Evolutionary conservation across 2,888 invertebrate genomes (phyloP).

Genomic region (Phengaris arion): DNA sequence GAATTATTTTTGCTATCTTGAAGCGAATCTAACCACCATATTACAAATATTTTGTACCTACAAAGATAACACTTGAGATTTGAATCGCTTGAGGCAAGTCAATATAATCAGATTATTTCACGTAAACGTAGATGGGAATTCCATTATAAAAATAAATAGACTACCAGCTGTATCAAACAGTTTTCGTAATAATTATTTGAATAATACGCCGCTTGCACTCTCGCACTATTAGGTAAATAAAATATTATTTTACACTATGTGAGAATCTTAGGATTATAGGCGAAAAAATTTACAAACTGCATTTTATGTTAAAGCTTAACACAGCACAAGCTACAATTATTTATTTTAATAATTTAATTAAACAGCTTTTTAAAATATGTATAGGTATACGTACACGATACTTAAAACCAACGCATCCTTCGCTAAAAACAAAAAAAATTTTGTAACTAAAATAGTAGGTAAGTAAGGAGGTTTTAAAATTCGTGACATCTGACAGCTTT

Average conservation of each 20-base stretch:
- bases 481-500: no score
- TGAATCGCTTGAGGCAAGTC: not conserved
- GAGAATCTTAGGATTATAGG: not conserved
- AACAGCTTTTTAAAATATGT: no score
- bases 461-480: no score
- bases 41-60: not conserved
- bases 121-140: not conserved
- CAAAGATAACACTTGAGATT: not conserved
- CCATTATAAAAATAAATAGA: not conserved
- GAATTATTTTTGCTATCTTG: not conserved
- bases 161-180: not conserved
- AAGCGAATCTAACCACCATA: conserved; percentile 4
- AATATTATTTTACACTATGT: not conserved
- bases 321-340: not conserved
- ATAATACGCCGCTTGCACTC: not conserved
- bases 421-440: no score
- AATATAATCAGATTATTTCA: not conserved
- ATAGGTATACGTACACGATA: no score
- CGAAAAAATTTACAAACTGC: not conserved
- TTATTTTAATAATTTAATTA: not conserved
- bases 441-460: no score
- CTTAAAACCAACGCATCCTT: no score
- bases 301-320: not conserved
- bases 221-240: not conserved
- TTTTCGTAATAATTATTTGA: not conserved